phyloP scores from a whole-genome alignment of 2,888 invertebrate genomes.

The Pyrrhia umbra region DNA sequence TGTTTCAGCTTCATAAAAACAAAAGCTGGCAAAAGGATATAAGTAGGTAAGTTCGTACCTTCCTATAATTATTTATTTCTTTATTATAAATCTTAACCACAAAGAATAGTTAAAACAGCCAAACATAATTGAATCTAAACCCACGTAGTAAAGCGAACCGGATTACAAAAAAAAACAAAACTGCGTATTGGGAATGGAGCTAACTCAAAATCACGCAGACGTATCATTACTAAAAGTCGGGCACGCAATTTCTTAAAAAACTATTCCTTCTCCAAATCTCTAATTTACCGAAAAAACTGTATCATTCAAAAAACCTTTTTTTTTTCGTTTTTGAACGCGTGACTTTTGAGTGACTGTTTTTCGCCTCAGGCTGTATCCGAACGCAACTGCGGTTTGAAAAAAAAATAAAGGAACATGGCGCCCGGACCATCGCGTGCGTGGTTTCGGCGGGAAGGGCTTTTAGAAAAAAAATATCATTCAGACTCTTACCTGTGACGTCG shows the following conservation, averaged over 20 bases:
- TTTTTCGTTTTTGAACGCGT: conserved; percentile 82
- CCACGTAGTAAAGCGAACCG: conserved; percentile 45
- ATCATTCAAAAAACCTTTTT: conserved; percentile 85
- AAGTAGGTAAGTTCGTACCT: not conserved
- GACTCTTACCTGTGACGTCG: conserved; percentile 84
- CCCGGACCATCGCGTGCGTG: conserved; percentile 81
- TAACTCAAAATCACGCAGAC: conserved; percentile 73
- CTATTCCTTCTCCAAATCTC: conserved; percentile 80
- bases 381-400: conserved; percentile 80
- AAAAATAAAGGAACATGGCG: conserved; percentile 82
- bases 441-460: conserved; percentile 79
- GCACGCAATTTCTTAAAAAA: conserved; percentile 87
- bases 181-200: conserved; percentile 59
- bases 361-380: conserved; percentile 83
- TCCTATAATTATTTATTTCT: too few relatives aligned
- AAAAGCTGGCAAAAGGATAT: too few relatives aligned
- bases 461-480: conserved; percentile 79
- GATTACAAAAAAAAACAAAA: conserved; percentile 57
- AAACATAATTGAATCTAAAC: conserved; percentile 42
- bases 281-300: conserved; percentile 89
- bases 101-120: conserved; percentile 28
- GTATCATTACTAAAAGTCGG: conserved; percentile 80
- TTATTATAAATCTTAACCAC: not conserved
- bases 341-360: conserved; percentile 89
- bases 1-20: too few relatives aligned